These are phyloP conservation scores for Lepidurus arcticus DNA, from an alignment of 1,140 invertebrate genomes.

Conservation along the genomic window DNA sequence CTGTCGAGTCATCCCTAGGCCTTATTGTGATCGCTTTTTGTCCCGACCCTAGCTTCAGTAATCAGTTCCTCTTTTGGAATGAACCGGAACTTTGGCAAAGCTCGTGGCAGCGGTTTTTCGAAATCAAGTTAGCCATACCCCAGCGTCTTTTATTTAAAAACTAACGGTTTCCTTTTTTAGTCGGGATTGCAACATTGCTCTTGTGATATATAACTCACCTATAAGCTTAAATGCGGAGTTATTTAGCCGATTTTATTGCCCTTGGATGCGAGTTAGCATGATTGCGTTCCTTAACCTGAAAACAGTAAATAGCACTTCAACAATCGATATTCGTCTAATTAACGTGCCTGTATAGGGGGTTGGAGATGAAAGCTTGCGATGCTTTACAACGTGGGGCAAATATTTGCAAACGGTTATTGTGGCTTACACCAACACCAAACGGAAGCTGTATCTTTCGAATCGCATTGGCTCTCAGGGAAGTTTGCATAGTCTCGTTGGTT, in stretches of 20 bases:
- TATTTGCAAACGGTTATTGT: neutral
- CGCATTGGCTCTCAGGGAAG: neutral
- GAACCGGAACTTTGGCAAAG: neutral
- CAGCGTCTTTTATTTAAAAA: neutral
- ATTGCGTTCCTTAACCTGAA: neutral
- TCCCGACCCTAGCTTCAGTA: neutral
- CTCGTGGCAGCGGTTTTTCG: neutral
- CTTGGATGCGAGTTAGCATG: neutral
- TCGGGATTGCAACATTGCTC: neutral
- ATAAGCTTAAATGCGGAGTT: neutral
- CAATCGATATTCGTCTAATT: neutral
- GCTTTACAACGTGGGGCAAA: neutral
- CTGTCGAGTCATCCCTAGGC: neutral
- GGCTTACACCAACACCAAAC: neutral
- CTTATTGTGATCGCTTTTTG: neutral
- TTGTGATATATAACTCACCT: conserved; percentile 11
- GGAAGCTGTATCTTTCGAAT: neutral
- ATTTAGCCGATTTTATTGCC: neutral
- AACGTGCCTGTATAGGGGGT: neutral
- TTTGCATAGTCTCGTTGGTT: neutral
- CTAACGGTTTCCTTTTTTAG: neutral
- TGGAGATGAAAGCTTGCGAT: conserved; percentile 7
- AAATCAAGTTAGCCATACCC: neutral
- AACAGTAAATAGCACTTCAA: neutral
- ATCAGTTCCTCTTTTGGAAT: neutral